Percentiles rank a stretch among this genome's conserved stretches.
Conservation (phyloP, 2,797 vertebrate species). For the Falco columbarius region DNA sequence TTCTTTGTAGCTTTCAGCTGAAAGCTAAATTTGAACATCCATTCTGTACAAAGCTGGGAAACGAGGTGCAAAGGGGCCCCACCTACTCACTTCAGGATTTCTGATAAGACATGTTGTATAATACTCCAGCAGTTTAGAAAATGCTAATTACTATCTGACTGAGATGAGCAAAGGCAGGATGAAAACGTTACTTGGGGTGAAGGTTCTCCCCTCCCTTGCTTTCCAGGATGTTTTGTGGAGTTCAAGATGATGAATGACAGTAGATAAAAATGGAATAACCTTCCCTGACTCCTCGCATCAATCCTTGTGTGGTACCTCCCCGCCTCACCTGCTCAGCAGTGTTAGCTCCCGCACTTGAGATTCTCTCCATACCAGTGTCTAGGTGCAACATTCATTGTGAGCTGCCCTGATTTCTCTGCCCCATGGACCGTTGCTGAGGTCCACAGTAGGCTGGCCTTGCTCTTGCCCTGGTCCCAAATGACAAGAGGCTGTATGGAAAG, state of each 20-base stretch:
- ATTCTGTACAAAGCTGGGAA: slow-evolving; percentile 24
- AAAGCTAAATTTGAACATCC: slow-evolving; percentile 41
- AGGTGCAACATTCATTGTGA: background rate
- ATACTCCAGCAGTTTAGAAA: slow-evolving; percentile 22
- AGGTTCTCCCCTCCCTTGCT: background rate
- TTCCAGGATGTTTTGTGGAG: background rate
- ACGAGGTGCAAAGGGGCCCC: slow-evolving; percentile 39
- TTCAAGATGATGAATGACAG: background rate
- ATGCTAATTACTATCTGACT: slow-evolving; percentile 52
- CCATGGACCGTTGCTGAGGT: background rate
- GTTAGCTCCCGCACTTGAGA: background rate
- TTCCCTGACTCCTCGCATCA: background rate
- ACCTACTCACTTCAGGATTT: slow-evolving; percentile 20
- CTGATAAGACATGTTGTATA: slow-evolving; percentile 11
- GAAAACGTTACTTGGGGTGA: slow-evolving; percentile 1
- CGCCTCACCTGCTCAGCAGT: background rate
- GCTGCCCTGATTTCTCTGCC: background rate
- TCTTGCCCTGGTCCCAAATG: background rate
- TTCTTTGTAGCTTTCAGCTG: slow-evolving; percentile 5
- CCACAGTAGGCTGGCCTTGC: background rate
- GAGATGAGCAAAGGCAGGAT: slow-evolving; percentile 10
- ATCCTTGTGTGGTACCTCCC: background rate
- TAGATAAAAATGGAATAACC: background rate
- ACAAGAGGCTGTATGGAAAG: background rate
- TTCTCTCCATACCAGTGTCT: background rate